Evolutionary conservation across 2,113 vertebrate genomes (phyloP).

Genomic region (Orthonyx spaldingii): DNA sequence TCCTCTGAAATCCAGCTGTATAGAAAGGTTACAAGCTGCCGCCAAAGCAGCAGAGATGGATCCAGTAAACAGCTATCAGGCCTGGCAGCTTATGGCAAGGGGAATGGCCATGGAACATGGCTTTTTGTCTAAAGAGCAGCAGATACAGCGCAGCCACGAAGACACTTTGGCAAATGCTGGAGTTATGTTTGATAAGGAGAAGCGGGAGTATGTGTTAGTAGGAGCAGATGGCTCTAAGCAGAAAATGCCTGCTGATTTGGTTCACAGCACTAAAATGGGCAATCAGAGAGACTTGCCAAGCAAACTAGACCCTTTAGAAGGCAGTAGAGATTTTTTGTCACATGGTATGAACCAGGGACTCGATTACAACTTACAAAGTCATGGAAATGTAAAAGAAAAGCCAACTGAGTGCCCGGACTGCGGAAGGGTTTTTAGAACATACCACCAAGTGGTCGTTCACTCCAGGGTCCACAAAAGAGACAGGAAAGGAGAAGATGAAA

Average conservation of each 20-base stretch:
- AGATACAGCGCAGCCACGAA: constrained; percentile 85
- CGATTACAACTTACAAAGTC: constrained; percentile 84
- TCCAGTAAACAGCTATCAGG: constrained; percentile 96
- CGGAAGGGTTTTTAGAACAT: constrained; percentile 93
- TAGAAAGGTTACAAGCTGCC: constrained; percentile 93
- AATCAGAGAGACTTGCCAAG: constrained; percentile 82
- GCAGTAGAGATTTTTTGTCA: constrained; percentile 87
- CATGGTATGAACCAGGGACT: constrained; percentile 86
- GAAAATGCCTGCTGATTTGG: constrained; percentile 87
- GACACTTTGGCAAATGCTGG: constrained; percentile 83
- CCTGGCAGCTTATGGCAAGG: constrained; percentile 98
- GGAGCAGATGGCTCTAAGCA: constrained; percentile 89
- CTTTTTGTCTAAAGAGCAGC: constrained; percentile 94
- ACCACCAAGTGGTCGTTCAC: constrained; percentile 98
- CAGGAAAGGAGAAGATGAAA: constrained; percentile 84
- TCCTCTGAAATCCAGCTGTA: constrained; percentile 97
- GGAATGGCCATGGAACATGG: constrained; percentile 95
- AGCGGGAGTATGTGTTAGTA: constrained; percentile 90
- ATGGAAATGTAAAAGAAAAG: constrained; percentile 86
- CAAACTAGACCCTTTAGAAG: constrained; percentile 91
- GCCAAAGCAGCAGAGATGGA: constrained; percentile 98
- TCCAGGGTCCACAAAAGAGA: constrained; percentile 94
- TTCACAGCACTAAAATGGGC: constrained; percentile 87
- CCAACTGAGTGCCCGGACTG: constrained; percentile 96
- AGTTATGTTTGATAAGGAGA: constrained; percentile 91